Conservation (phyloP, 1,140 invertebrate species). For the Zophobas morio region DNA sequence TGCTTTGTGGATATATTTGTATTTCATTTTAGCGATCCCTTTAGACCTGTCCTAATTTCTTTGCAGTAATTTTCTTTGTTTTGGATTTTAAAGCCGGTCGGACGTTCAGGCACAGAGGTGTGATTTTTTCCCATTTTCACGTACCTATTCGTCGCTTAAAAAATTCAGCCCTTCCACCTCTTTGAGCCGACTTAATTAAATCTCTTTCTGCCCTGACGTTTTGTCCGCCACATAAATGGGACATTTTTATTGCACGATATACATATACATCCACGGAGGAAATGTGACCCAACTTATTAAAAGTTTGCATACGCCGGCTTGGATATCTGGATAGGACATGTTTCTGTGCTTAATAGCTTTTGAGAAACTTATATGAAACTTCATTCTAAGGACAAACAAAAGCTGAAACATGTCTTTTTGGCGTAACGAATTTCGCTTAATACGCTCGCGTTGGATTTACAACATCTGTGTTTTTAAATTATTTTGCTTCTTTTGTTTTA, state of each 20-base stretch:
- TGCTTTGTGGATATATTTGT: conserved; percentile 34
- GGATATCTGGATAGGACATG: neutral
- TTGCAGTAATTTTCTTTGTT: conserved; percentile 24
- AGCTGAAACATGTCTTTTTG: neutral
- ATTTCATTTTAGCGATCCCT: conserved; percentile 28
- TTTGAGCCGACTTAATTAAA: too few species aligned
- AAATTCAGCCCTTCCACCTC: too few species aligned
- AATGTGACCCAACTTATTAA: neutral
- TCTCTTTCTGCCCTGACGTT: too few species aligned
- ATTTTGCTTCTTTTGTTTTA: neutral
- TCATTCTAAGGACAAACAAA: neutral
- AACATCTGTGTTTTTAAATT: neutral
- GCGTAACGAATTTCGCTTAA: too few species aligned
- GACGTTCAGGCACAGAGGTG: neutral
- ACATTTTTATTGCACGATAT: too few species aligned
- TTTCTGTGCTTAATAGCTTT: neutral
- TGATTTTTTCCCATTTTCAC: too few species aligned
- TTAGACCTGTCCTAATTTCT: conserved; percentile 17
- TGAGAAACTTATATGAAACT: neutral
- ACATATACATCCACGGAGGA: too few species aligned
- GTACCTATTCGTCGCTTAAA: too few species aligned
- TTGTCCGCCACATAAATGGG: too few species aligned
- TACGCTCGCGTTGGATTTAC: too few species aligned
- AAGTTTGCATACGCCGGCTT: neutral
- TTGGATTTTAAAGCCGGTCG: conserved; percentile 14